Base-by-base conservation (phyloP, 2,113 vertebrate genomes). In the Elephantulus edwardii region DNA sequence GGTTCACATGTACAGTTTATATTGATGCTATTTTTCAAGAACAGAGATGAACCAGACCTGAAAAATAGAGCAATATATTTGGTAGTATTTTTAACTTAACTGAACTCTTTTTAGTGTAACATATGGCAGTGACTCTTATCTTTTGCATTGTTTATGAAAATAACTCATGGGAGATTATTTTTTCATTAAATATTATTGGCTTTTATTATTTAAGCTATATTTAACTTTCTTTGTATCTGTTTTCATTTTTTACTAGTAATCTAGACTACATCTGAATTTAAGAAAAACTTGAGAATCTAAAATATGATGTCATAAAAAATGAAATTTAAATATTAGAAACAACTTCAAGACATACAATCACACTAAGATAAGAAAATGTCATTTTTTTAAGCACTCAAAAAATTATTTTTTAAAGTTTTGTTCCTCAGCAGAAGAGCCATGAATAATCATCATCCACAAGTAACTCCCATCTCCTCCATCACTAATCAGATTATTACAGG, bases 241-340 rank as follows among this genome's bases (percentile, higher is more conserved):
- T 54, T 72, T 52, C 9, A 33, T 8, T 46, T 42, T 28, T 44
- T 35, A 9, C 7, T 83, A 70, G 38, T 33, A 30, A 4, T 70
- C 30, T 66, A 38, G 5, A 74, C 46, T 88, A 11, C 35, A 60
- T 19, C 44, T 85, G 38, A 81, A 92, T 83, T 89, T 89, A 22
- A 85, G 82, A 91, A 87, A 70, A 33, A 60, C 16, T 58, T 71
- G n/a, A 83, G 52, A 76, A 91, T 46, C 16, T 79, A 35, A 91
- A 88, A 88, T 72, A 82, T 83, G 33, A 86, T 91, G 24, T 35
- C 42, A 62, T 24, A 95, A 35, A 95, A 94, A 92, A 62, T 74
- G 8, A 68, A 66, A 80, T 88, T 74, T 91, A 81, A 28, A 64
- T 4, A 84, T 28, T 77, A 24, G 52, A 83, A 85, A 76, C 7